These are phyloP conservation scores for Gymnorhina tibicen DNA, from an alignment of 2,113 vertebrate species.

Conservation along the genomic window DNA sequence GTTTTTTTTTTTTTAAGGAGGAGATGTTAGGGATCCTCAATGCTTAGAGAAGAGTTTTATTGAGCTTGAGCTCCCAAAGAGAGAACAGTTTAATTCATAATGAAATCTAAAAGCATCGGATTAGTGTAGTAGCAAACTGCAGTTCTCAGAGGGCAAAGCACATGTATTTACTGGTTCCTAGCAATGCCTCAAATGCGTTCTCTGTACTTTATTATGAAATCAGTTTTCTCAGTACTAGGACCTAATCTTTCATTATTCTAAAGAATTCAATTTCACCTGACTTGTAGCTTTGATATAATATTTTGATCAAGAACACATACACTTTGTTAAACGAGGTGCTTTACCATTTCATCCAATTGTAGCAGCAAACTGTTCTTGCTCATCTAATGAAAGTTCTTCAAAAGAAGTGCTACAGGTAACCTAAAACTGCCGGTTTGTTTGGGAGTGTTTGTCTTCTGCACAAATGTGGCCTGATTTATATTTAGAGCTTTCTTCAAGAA, in stretches of 20 bases:
- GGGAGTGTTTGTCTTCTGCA: not conserved
- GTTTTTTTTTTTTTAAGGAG: not conserved
- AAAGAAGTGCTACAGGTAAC: not conserved
- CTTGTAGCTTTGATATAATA: not conserved
- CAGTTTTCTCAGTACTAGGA: not conserved
- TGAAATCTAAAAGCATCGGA: not conserved
- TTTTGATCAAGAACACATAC: not conserved
- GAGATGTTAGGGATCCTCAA: not conserved
- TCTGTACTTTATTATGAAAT: not conserved
- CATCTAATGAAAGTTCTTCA: not conserved
- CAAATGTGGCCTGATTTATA: not conserved
- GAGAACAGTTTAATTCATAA: not conserved
- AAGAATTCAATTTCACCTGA: not conserved
- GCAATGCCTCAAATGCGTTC: not conserved
- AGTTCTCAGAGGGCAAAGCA: not conserved
- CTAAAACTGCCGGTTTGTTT: not conserved
- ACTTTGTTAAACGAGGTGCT: not conserved
- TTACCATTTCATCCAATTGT: not conserved
- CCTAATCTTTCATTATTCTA: not conserved
- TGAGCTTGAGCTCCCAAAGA: not conserved
- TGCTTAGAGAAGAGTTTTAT: not conserved
- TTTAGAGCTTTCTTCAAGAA: not conserved
- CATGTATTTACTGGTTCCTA: not conserved
- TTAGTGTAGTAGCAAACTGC: not conserved
- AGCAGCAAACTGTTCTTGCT: not conserved